Base-by-base conservation (phyloP, 2,113 vertebrate species). In the Butorides virescens region DNA sequence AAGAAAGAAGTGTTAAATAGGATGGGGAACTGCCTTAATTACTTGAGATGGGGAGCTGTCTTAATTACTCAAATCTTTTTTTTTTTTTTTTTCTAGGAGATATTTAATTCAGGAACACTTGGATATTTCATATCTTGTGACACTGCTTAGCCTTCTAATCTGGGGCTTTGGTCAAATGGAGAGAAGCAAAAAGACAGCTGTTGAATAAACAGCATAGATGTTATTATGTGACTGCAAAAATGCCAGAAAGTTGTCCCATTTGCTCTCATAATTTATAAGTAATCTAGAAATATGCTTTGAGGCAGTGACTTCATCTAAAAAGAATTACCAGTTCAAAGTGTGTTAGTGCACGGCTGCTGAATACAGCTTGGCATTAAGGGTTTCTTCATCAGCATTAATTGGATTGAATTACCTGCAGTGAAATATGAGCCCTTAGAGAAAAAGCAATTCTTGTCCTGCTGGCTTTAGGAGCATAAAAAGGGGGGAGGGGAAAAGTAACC, bases 371-470 rank as follows among this genome's bases (percentile, higher is more conserved):
- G 82, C 86, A 89, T 96, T 96, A 65, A 50, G 52, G 39, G 22
- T 94, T 92, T 92, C 73, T 87, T 89, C 95, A 79, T 95, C 82
- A 93, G 29, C 66, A 89, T 92, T 92, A 87, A 85, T 88, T 85
- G 66, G 67, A 87, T 95, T 94, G 75, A 96, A 96, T 94, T 93
- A 96, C 79, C 92, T 96, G 79, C 82, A 93, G 70, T 68, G 62
- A 95, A 94, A 92, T 65, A 61, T 8, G 81, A 91, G 8, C 52
- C 32, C 82, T 91, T 90, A 36, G 59, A 88, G 59, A 56, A 78
- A 94, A 86, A 88, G 0, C 83, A 72, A 2, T 75, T 56, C 61
- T 83, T 76, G 49, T 42, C 55, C 42, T 81, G 44, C 16, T 90
- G 86, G 42, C 27, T 86, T 84, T 46, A 77, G 62, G 83, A 88